Evolutionary conservation across 23 tunicate genomes (phyloP).

Genomic region (Phallusia fumigata): DNA sequence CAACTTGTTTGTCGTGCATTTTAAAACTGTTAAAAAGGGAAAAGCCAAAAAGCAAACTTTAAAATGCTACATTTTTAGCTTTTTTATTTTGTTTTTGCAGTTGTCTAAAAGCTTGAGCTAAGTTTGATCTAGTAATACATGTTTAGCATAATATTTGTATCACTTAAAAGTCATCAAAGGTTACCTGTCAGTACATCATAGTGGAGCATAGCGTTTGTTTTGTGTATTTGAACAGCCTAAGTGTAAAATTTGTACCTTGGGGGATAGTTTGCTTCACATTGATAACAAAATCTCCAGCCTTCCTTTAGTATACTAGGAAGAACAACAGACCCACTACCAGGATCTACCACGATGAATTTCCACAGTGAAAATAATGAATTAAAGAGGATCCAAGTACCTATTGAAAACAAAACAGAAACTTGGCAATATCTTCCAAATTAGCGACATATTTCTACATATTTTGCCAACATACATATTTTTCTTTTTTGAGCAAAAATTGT

Average conservation of each 20-base stretch:
- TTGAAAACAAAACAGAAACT: not conserved
- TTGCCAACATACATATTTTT: not conserved
- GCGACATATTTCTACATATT: not conserved
- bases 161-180: too few species aligned
- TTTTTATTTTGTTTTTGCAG: too few species aligned
- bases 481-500: not conserved
- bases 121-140: too few species aligned
- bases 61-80: too few species aligned
- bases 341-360: conserved; percentile 61
- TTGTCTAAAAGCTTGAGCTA: too few species aligned
- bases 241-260: conserved; percentile 51
- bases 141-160: too few species aligned
- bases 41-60: too few species aligned
- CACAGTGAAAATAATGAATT: conserved; percentile 51
- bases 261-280: conserved; percentile 76
- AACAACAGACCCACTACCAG: conserved; percentile 39
- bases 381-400: conserved; percentile 65
- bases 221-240: not conserved
- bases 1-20: too few species aligned
- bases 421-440: too few species aligned
- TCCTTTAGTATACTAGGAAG: conserved; percentile 46
- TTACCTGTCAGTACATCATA: too few species aligned
- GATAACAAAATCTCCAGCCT: conserved; percentile 80
- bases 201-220: too few species aligned
- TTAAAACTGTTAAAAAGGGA: too few species aligned